Conservation (phyloP, 92 coral and sea anemone genomes). For the Paragorgia papillata region DNA sequence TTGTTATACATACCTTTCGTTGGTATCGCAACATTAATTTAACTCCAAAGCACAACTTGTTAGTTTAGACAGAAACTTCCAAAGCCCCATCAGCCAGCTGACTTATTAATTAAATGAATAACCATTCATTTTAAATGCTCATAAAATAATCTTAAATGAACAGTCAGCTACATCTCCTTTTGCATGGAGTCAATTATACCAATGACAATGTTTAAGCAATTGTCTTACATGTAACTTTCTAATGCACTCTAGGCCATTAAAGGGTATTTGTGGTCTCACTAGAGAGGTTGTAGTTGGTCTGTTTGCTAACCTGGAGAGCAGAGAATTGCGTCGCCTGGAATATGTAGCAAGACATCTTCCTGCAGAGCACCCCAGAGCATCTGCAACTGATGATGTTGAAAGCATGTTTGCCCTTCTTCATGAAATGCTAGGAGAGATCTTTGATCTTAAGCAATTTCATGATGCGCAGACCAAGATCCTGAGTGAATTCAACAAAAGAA, state of each 20-base stretch:
- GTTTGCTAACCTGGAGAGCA: conserved; percentile 48
- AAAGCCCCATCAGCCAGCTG: no score
- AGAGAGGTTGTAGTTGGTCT: conserved; percentile 4
- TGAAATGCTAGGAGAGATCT: conserved; percentile 57
- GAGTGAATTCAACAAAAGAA: conserved; percentile 64
- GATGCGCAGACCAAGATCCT: conserved; percentile 68
- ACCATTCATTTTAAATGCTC: no score
- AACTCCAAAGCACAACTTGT: no score
- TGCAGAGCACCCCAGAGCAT: conserved; percentile 72
- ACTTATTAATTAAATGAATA: no score
- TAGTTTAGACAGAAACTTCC: no score
- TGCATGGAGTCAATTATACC: no score
- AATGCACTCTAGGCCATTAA: neutral
- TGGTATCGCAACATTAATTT: no score
- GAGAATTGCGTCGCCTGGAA: conserved; percentile 55
- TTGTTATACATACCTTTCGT: no score
- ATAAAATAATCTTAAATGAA: no score
- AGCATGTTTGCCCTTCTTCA: conserved; percentile 51
- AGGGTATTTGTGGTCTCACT: conserved; percentile 27
- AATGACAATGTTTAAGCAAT: no score
- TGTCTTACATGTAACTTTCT: no score
- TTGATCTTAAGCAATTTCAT: conserved; percentile 60
- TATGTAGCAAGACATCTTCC: conserved; percentile 55
- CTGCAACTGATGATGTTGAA: conserved; percentile 75
- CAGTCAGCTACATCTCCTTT: no score